A percentile compares a stretch with the other conserved stretches of the same genome.
These are phyloP conservation scores for Thryonomys swinderianus DNA, from an alignment of 2,113 vertebrate genomes.

Conservation along the genomic window DNA sequence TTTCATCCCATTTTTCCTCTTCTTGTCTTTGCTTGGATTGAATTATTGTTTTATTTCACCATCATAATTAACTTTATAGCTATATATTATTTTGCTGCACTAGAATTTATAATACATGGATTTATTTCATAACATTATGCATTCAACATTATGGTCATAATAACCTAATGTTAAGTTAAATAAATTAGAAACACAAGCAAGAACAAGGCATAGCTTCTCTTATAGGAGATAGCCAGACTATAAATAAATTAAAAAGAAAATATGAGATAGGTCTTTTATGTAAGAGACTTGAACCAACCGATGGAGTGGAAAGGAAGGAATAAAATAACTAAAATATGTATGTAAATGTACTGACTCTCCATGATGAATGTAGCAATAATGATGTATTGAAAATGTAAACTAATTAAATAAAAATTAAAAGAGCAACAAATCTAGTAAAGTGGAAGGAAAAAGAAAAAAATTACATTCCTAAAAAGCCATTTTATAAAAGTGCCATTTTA, in stretches of 20 bases:
- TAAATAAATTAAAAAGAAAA: background rate
- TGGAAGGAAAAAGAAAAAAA: background rate
- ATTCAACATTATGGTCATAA: background rate
- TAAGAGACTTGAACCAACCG: background rate
- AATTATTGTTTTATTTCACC: background rate
- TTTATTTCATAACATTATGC: background rate
- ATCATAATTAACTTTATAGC: background rate
- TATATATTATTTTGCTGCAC: background rate
- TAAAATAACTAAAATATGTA: background rate
- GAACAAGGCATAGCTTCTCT: background rate
- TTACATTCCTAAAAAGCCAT: background rate
- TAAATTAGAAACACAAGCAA: background rate
- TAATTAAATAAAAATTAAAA: background rate
- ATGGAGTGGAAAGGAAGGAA: background rate
- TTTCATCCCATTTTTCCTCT: background rate
- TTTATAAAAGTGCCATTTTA: background rate
- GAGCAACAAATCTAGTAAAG: background rate
- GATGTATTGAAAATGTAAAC: background rate
- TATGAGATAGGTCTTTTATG: background rate
- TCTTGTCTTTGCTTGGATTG: background rate
- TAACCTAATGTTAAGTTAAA: background rate
- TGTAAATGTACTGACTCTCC: background rate
- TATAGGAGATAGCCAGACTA: background rate
- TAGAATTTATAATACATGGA: background rate
- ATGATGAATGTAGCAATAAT: background rate